Percentiles rank a stretch among this genome's conserved stretches.
Conservation (phyloP, 2,113 vertebrate species). For the Platichthys stellatus region DNA sequence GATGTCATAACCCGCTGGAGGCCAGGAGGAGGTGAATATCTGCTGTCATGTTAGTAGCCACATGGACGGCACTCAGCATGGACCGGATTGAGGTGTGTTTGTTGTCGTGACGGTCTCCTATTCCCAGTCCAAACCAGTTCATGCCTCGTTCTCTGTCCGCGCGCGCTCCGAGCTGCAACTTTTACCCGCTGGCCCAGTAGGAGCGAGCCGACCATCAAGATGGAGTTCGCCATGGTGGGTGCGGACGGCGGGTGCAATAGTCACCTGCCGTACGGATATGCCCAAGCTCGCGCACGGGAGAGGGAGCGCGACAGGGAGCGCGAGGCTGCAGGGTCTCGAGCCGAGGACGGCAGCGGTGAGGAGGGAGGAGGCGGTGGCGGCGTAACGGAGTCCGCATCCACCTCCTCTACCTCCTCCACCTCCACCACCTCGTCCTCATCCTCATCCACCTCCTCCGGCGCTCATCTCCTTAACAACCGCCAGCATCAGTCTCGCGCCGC, state of each 20-base stretch:
- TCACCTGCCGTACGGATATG: conserved; percentile 95
- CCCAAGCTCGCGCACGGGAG: conserved; percentile 87
- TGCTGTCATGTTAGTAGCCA: conserved; percentile 51
- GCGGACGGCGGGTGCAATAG: conserved; percentile 95
- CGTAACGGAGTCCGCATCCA: conserved; percentile 18
- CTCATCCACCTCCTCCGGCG: conserved; percentile 53
- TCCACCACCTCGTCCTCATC: conserved; percentile 42
- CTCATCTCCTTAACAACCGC: conserved; percentile 84
- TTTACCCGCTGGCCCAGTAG: conserved; percentile 55
- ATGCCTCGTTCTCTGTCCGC: conserved; percentile 49
- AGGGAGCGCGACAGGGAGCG: conserved; percentile 87
- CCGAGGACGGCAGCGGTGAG: conserved; percentile 1
- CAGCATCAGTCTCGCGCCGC: conserved; percentile 84
- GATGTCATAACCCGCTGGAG: conserved; percentile 68
- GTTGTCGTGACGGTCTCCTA: conserved; percentile 37
- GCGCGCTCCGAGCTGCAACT: conserved; percentile 67
- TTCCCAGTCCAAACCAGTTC: conserved; percentile 37
- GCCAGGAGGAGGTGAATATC: conserved; percentile 32
- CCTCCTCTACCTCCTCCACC: conserved; percentile 79
- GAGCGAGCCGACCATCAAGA: conserved; percentile 68
- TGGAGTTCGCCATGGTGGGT: conserved; percentile 99
- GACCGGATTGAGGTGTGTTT: conserved; percentile 50
- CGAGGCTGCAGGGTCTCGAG: conserved; percentile 80
- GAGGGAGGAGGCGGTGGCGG: conserved; percentile 69
- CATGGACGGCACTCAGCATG: conserved; percentile 47